Conservation (phyloP, 2,113 vertebrate species). For the Malurus elegans region DNA sequence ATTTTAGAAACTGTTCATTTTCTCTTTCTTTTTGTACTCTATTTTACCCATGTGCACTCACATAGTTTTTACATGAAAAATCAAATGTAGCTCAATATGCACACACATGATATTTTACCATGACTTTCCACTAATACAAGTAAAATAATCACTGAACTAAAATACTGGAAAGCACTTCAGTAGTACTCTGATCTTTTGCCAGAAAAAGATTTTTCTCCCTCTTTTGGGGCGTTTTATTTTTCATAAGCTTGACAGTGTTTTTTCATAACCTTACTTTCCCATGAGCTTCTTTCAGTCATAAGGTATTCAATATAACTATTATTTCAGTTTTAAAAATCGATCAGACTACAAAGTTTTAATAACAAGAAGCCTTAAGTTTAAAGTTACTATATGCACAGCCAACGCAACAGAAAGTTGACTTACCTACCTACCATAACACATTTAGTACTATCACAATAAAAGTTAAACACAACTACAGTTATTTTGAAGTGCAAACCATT, state of each 20-base stretch:
- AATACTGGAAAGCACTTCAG: neutral
- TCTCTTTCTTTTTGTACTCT: neutral
- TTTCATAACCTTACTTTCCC: neutral
- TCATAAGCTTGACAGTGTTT: neutral
- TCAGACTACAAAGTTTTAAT: neutral
- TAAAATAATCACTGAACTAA: neutral
- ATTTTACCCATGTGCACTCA: neutral
- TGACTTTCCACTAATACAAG: neutral
- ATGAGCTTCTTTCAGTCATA: neutral
- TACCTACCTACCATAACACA: neutral
- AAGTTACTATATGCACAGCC: neutral
- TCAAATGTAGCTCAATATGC: neutral
- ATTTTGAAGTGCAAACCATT: neutral
- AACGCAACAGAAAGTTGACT: neutral
- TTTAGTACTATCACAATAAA: neutral
- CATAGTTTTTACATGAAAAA: neutral
- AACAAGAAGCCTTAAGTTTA: neutral
- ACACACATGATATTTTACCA: neutral
- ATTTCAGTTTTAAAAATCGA: neutral
- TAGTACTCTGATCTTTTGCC: neutral
- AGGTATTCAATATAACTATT: neutral
- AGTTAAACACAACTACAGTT: neutral
- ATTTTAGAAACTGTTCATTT: neutral
- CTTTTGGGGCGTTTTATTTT: neutral
- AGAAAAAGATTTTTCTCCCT: neutral